Evolutionary conservation across 2,113 vertebrate genomes (phyloP).

Genomic region (Anguilla japonica): DNA sequence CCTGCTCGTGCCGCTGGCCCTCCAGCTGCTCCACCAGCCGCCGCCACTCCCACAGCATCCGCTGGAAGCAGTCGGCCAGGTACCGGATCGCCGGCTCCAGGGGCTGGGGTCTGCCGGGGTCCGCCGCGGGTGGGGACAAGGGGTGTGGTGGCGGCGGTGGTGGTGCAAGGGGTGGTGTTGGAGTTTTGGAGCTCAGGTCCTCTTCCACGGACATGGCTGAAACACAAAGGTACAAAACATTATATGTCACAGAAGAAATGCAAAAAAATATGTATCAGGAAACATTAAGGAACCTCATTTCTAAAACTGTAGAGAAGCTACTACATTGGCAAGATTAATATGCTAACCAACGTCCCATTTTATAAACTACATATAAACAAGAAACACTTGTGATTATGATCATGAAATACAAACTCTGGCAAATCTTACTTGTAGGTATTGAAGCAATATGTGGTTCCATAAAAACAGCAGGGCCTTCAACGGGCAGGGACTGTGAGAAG

Average conservation of each 20-base stretch:
- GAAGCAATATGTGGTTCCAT: constrained; percentile 14
- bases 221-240: neutral
- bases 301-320: neutral
- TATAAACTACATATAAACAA: neutral
- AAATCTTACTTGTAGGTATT: constrained; percentile 28
- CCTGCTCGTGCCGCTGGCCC: constrained; percentile 52
- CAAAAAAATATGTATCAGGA: neutral
- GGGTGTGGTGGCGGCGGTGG: neutral
- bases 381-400: neutral
- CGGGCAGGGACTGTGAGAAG: constrained; percentile 10
- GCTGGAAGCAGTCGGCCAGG: constrained; percentile 49
- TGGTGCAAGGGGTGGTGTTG: constrained; percentile 21
- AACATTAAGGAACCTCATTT: neutral
- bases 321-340: neutral
- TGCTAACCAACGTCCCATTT: neutral
- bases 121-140: constrained; percentile 13
- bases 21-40: constrained; percentile 55
- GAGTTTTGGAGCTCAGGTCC: neutral
- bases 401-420: neutral
- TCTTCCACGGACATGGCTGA: constrained; percentile 39
- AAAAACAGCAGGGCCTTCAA: neutral
- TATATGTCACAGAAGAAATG: neutral
- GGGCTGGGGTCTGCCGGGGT: constrained; percentile 11
- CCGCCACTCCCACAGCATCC: constrained; percentile 50
- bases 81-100: constrained; percentile 44